Base-by-base conservation (phyloP, 2,888 invertebrate genomes). In the Ophioninae sp. region DNA sequence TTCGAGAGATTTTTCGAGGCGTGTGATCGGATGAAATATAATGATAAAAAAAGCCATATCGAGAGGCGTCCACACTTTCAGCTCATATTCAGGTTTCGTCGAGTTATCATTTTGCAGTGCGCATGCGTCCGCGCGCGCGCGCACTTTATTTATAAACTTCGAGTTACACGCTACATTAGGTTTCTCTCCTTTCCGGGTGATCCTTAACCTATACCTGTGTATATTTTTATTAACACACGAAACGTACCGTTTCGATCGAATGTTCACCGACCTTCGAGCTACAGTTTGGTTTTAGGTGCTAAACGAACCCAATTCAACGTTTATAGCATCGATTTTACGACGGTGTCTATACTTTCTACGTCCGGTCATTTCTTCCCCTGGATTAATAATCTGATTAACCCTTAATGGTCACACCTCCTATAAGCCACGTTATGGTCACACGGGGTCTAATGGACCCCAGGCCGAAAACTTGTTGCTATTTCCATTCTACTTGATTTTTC, bases 91-190 rank as follows among this genome's bases (percentile, higher is more conserved):
- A n/a, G 56, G 51, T 71, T n/a, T 39, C 58, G 56, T 58, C 22
- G 61, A n/a, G 23, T n/a, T 65, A 56, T 61, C 23, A 30, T 20
- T 59, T 30, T 17, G 17, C 20, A 59, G 20, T 9, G 20, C 22
- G 59, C 22, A 9, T 22, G 59, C 22, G 20, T 59, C 8, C 22
- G 20, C 22, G 72, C 63, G 83, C 75, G 74, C 81, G 75, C 81
- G 79, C 81, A 68, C 79, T 72, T 84, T 84, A 84, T 84, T 84
- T 84, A 84, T 84, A 84, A 82, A 76, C 84, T 79, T 73, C 56
- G 20, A 58, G 75, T 84, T 84, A 82, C 76, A 84, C 81, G 81
- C 79, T 73, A 79, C 72, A 79, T 67, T 81, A 75, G 13, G 65
- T 63, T 79, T 72, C 69, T 78, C 41, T 67, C 67, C 81, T 84